Base-by-base conservation (phyloP, 2,888 invertebrate genomes). In the Sarcophaga variegata region DNA sequence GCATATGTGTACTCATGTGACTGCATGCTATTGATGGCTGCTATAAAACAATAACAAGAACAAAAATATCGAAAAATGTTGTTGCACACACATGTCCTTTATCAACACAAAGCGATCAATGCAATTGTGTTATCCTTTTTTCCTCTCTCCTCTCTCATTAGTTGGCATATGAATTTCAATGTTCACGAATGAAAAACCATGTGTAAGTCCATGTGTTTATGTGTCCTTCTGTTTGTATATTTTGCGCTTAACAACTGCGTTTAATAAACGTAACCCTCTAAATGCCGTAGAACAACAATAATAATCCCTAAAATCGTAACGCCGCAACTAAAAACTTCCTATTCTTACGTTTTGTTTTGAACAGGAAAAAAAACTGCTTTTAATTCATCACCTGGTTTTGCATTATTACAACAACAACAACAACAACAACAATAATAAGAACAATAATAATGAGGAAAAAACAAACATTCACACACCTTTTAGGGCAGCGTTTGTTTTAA, bases 71-170 rank as follows among this genome's bases (percentile, higher is more conserved):
- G 63, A 83, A 72, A 72, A 62, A 70, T 59, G 62, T 70, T 84
- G 84, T 76, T 81, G 81, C 79, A 81, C 84, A 87, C 87, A 87
- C 87, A 87, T 87, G 87, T 82, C 84, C 87, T 87, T 84, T 87
- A 81, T 87, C 79, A 79, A 60, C 54, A 60, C 80, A 81, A 81
- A 87, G 70, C 87, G 67, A 72, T 84, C 84, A 79, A 79, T 87
- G 84, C 84, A 87, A 81, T 84, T 87, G 84, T 87, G 84, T 87
- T 87, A 87, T 87, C 87, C 81, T 81, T 87, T 71, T 66, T 63
- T 14, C 22, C 22, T 71, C 54, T 45, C 25, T 20, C 25, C 25
- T 37, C 5, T 71, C 63, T 45, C 25, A 8, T 17, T 25, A 47
- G 54, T 54, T 54, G 17, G 54, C 14, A 54, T 54, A 54, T 14